Conservation (phyloP, 64 coral and sea anemone species). For the Astreopora myriophthalma region DNA sequence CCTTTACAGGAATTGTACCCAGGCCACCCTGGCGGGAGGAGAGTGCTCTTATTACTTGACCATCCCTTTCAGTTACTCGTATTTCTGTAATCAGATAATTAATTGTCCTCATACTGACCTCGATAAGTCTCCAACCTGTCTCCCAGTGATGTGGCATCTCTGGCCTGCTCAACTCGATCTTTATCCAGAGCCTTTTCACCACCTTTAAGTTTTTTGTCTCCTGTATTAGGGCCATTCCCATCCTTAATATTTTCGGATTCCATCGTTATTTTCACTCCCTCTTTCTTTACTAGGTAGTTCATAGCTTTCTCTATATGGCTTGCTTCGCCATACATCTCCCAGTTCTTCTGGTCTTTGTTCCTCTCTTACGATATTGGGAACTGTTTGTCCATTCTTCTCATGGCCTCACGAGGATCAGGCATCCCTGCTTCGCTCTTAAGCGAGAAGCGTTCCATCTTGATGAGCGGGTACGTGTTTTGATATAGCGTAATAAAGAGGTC, state of each 20-base stretch:
- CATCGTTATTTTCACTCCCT: background rate
- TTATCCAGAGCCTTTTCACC: background rate
- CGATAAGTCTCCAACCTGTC: background rate
- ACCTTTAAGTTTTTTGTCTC: background rate
- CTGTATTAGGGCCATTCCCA: background rate
- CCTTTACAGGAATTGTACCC: no score
- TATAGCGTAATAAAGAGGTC: slow-evolving; percentile 6
- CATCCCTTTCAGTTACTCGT: background rate
- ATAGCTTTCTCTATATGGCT: background rate
- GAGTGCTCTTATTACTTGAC: no score
- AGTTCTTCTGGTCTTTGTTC: slow-evolving; percentile 1
- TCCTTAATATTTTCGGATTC: background rate
- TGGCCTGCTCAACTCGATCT: background rate
- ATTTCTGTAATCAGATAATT: background rate
- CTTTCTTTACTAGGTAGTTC: background rate
- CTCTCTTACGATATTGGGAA: slow-evolving; percentile 1
- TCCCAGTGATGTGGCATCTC: background rate
- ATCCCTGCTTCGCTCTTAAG: background rate
- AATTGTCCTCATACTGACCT: background rate
- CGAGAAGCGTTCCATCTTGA: slow-evolving; percentile 12
- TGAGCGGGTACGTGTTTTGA: background rate
- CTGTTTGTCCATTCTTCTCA: background rate
- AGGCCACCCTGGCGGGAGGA: no score
- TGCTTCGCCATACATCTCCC: slow-evolving; percentile 31
- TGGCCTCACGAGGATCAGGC: background rate